phyloP scores from a whole-genome alignment of 2,888 invertebrate species.

The Calephelis perditalis region DNA sequence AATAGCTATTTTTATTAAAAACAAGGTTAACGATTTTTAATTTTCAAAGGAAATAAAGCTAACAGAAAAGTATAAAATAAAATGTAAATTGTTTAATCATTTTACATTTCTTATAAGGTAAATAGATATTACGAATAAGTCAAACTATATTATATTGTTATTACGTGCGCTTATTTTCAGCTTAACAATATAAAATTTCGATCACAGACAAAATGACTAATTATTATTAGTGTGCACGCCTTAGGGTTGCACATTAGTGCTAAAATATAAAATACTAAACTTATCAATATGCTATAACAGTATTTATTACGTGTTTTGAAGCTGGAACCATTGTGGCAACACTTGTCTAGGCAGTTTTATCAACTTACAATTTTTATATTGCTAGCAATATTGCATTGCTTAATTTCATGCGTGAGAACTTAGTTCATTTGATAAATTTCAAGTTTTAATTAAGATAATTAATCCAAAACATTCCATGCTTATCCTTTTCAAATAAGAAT shows the following conservation, averaged over 20 bases:
- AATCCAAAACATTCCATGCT: too few relatives aligned
- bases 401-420: too few relatives aligned
- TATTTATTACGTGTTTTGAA: conserved; percentile 61
- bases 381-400: too few relatives aligned
- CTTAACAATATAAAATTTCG: conserved; percentile 74
- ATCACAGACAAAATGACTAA: conserved; percentile 76
- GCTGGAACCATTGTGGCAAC: conserved; percentile 65
- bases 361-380: background rate
- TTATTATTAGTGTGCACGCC: conserved; percentile 59
- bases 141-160: conserved; percentile 21
- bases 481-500: too few relatives aligned
- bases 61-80: too few relatives aligned
- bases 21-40: too few relatives aligned
- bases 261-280: conserved; percentile 69
- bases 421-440: too few relatives aligned
- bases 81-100: background rate
- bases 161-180: conserved; percentile 58
- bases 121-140: conserved; percentile 1
- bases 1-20: too few relatives aligned
- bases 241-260: conserved; percentile 57
- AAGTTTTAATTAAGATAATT: too few relatives aligned
- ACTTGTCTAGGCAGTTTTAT: conserved; percentile 51
- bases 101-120: conserved; percentile 3
- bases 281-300: conserved; percentile 60
- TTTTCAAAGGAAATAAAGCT: too few relatives aligned